Evolutionary conservation across 2,888 invertebrate species (phyloP).

Genomic region (Spodoptera littoralis): DNA sequence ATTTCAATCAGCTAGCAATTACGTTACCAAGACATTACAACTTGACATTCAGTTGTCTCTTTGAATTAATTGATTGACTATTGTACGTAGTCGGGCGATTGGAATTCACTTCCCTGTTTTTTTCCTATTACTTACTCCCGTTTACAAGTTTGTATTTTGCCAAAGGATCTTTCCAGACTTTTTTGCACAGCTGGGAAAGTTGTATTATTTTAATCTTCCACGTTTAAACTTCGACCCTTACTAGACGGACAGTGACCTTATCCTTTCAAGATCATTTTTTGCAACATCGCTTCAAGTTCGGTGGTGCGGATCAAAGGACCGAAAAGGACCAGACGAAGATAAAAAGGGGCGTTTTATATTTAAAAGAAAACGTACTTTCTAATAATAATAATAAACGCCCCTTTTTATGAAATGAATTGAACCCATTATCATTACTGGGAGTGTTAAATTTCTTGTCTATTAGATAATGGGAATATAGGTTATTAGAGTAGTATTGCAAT

Average conservation of each 20-base stretch:
- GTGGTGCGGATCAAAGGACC: not conserved
- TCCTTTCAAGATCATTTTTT: not conserved
- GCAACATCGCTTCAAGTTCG: not conserved
- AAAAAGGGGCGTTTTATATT: no score
- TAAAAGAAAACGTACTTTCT: no score
- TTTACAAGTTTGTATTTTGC: no score
- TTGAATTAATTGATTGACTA: conserved; percentile 11
- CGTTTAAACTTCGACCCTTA: conserved; percentile 4
- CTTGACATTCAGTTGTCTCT: conserved; percentile 24
- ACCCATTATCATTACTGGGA: conserved; percentile 35
- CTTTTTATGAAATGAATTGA: conserved; percentile 12
- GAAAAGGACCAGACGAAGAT: not conserved
- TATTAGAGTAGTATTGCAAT: conserved; percentile 60
- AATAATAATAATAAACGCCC: no score
- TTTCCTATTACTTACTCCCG: no score
- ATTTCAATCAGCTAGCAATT: conserved; percentile 3
- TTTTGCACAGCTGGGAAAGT: no score
- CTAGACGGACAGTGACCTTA: conserved; percentile 5
- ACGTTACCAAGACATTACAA: no score
- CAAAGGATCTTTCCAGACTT: no score
- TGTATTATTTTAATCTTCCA: conserved; percentile 7
- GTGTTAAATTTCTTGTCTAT: conserved; percentile 48
- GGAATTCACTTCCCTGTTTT: conserved; percentile 8
- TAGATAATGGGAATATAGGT: conserved; percentile 65
- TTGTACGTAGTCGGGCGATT: not conserved